phyloP scores from a whole-genome alignment of 64 coral and sea anemone species.

The Pocillopora damicornis region DNA sequence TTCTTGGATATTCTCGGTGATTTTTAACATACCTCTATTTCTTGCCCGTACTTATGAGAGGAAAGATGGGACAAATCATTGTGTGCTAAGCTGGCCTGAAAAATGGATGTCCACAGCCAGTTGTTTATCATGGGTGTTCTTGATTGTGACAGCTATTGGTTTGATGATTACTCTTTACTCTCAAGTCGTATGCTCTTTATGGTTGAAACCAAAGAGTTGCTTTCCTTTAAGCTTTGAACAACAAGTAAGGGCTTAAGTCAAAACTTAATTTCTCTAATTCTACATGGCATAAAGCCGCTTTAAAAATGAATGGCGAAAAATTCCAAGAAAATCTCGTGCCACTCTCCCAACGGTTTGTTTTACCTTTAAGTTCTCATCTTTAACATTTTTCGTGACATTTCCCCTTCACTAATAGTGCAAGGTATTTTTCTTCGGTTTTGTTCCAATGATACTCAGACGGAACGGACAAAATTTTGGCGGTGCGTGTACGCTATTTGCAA shows the following conservation, averaged over 20 bases:
- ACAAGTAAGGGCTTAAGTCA: not conserved
- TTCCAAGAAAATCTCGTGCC: too few species aligned
- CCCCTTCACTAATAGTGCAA: too few species aligned
- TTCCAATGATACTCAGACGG: too few species aligned
- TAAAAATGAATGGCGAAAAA: not conserved
- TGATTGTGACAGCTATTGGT: constrained; percentile 6
- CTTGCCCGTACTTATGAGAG: not conserved
- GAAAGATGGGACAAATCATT: not conserved
- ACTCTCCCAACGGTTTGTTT: too few species aligned
- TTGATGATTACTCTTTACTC: constrained; percentile 38
- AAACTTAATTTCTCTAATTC: not conserved
- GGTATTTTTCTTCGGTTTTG: too few species aligned
- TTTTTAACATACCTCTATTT: not conserved
- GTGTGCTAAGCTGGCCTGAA: not conserved
- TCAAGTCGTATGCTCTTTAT: constrained; percentile 36
- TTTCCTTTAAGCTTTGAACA: not conserved
- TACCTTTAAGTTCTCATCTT: too few species aligned
- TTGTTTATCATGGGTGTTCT: not conserved
- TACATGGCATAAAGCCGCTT: too few species aligned
- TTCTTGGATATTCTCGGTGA: not conserved
- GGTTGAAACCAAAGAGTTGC: constrained; percentile 24
- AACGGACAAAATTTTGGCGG: too few species aligned
- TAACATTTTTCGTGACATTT: too few species aligned
- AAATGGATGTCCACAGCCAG: not conserved
- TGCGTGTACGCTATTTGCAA: too few species aligned